Evolutionary conservation across 2,888 invertebrate genomes (phyloP).

Genomic region (Cataglyphis rosenhaueri): DNA sequence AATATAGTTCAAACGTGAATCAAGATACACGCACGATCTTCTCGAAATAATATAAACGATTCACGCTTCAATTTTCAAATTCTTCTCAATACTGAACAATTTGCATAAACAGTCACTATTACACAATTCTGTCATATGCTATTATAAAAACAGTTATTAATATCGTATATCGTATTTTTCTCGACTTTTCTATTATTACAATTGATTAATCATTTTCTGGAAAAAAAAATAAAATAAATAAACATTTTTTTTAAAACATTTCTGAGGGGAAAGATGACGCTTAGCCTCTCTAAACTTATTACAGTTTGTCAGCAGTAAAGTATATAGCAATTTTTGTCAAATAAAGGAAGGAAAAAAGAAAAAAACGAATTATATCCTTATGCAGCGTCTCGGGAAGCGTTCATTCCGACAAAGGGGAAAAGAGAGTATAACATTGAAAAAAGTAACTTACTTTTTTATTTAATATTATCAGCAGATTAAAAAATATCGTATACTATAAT

Average conservation of each 20-base stretch:
- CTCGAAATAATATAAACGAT: not conserved
- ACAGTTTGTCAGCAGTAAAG: not conserved
- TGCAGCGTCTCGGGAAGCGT: conserved; percentile 64
- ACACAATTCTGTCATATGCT: not conserved
- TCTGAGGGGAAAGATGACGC: no score
- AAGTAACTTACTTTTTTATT: conserved; percentile 71
- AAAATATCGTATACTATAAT: conserved; percentile 69
- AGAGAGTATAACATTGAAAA: conserved; percentile 74
- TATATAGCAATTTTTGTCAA: not conserved
- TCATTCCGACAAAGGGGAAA: conserved; percentile 72
- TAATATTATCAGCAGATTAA: conserved; percentile 69
- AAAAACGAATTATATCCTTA: conserved; percentile 42
- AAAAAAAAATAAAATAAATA: not conserved
- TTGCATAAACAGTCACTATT: not conserved
- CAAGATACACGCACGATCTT: not conserved
- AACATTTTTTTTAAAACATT: not conserved
- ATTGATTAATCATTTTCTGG: not conserved
- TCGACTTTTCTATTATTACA: not conserved
- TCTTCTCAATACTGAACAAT: not conserved
- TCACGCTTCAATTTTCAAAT: not conserved
- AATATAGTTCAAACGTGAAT: not conserved
- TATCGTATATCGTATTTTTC: not conserved
- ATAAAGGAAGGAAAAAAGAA: not conserved
- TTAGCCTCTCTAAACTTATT: conserved; percentile 1
- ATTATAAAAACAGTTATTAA: not conserved